Percentiles rank a stretch among this genome's conserved stretches.
These are phyloP conservation scores for Pagrus major DNA, from an alignment of 2,113 vertebrate genomes.

Conservation along the genomic window DNA sequence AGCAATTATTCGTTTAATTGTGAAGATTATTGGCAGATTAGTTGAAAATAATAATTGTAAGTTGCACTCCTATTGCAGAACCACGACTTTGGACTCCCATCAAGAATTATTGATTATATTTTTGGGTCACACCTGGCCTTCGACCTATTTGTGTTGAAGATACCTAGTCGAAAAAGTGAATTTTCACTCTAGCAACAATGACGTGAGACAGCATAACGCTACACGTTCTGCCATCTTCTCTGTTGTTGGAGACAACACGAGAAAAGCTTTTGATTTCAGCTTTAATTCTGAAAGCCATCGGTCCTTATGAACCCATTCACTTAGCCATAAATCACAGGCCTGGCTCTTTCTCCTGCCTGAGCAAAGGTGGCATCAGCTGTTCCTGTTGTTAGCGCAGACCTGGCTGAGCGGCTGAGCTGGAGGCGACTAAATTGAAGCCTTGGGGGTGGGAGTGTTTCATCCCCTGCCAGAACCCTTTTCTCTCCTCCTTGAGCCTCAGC, in stretches of 20 bases:
- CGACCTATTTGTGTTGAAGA: too few relatives aligned
- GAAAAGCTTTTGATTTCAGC: slow-evolving; percentile 19
- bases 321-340: slow-evolving; percentile 13
- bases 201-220: not conserved
- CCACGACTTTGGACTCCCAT: too few relatives aligned
- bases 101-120: too few relatives aligned
- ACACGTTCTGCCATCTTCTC: not conserved
- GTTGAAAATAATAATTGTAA: too few relatives aligned
- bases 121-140: too few relatives aligned
- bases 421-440: slow-evolving; percentile 55
- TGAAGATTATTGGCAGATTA: too few relatives aligned
- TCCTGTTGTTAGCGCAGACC: slow-evolving; percentile 52
- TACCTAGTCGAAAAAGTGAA: not conserved
- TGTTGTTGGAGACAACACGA: not conserved
- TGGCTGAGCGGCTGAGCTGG: slow-evolving; percentile 47
- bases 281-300: slow-evolving; percentile 31
- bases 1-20: too few relatives aligned
- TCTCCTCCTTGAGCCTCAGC: slow-evolving; percentile 42
- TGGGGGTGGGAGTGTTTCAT: slow-evolving; percentile 56
- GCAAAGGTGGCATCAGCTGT: slow-evolving; percentile 61
- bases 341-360: slow-evolving; percentile 28
- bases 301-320: slow-evolving; percentile 27
- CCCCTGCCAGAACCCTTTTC: slow-evolving; percentile 57
- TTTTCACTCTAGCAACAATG: not conserved
- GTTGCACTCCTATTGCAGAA: too few relatives aligned